Evolutionary conservation across 2,113 vertebrate species (phyloP).

Genomic region (Tapirus terrestris): DNA sequence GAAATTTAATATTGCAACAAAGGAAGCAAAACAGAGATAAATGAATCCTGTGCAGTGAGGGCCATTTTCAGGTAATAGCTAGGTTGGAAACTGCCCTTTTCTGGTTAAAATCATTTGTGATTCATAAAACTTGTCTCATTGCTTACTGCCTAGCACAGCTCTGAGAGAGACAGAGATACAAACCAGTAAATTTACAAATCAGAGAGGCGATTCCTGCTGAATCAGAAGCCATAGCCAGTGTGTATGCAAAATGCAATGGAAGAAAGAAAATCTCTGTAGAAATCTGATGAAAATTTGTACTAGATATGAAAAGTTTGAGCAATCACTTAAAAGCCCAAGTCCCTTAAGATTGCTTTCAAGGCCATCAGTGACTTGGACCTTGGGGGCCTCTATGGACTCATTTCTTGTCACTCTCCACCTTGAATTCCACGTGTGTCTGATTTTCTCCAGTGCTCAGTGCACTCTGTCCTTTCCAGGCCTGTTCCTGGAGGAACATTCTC

Average conservation of each 20-base stretch:
- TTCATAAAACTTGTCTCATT: neutral
- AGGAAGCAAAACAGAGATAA: conserved; percentile 17
- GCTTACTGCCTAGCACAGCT: neutral
- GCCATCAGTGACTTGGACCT: neutral
- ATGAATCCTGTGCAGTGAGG: neutral
- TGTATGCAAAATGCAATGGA: neutral
- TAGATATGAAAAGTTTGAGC: neutral
- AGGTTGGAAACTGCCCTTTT: neutral
- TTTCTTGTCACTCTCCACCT: neutral
- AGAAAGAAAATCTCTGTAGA: neutral
- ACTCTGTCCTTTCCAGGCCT: too few species aligned
- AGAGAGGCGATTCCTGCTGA: neutral
- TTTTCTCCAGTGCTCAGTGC: neutral
- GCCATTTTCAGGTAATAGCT: neutral
- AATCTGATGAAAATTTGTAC: neutral
- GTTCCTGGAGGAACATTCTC: neutral
- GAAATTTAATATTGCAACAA: conserved; percentile 32
- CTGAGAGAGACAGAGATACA: neutral
- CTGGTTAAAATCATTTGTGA: neutral
- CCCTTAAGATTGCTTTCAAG: neutral
- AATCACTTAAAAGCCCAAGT: neutral
- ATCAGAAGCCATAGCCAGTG: neutral
- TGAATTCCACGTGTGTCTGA: neutral
- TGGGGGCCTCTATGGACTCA: neutral
- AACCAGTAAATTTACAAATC: neutral